Evolutionary conservation across 2,113 vertebrate genomes (phyloP), one percentile per base, ranked within the genome.

Genomic region (Mesoclemmys tuberculata): DNA sequence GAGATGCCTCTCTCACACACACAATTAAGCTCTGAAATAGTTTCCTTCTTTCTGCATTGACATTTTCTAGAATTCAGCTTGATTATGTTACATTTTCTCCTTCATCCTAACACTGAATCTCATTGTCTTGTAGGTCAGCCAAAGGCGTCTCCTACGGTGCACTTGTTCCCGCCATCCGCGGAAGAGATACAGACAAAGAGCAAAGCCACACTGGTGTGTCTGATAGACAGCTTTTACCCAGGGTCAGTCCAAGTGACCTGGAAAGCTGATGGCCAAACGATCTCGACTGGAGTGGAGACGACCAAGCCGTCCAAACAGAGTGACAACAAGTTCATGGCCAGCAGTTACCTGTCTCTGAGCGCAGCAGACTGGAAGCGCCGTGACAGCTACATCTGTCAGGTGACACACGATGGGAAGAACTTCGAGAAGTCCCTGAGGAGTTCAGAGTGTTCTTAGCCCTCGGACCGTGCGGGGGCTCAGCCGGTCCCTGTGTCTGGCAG

Each of bases 181-280:
- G 13, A 94, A 0, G 80, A 97, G 85, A 0, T 95, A 1, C 0
- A 21, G 0, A 0, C 8, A 0, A 2, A 44, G 1, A 8, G 0
- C 58, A 94, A 22, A 41, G 96, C 93, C 95, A 97, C 97, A 19
- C 4, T 98, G 80, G 90, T 97, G 93, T 98, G 98, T 44, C 82
- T 97, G 82, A 0, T 96, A 0, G 29, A 1, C 26, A n/a, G 91
- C 77, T 98, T 96, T 95, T 92, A 94, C 89, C 98, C 98, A 0
- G 0, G 87, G 0, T 0, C 0, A 0, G 48, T 71, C 16, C 0
- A 27, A 0, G 87, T 98, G 89, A 1, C 85, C 5, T 98, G 98
- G 98, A 0, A 0, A 2, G 95, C 24, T 54, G 84, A 98, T 0
- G 95, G 92, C 24, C 0, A 0, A 0, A 0, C 14, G 29, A 0